A percentile compares a stretch with the other conserved stretches of the same genome.
phyloP scores from a whole-genome alignment of 2,888 invertebrate genomes.

The Didymodactylos carnosus region DNA sequence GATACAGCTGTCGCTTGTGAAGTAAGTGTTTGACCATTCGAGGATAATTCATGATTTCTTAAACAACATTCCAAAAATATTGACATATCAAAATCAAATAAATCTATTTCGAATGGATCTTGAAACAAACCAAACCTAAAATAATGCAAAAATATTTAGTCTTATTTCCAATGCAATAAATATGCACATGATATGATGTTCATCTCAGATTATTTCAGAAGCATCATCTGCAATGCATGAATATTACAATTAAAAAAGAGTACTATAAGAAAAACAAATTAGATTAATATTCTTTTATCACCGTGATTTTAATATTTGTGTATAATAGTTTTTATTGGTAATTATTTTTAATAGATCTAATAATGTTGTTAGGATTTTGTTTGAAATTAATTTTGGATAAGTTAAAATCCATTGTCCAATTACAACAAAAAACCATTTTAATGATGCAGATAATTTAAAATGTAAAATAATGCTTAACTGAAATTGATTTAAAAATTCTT shows the following conservation, averaged over 20 bases:
- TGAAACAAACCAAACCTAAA: slow-evolving; percentile 66
- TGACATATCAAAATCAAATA: slow-evolving; percentile 62
- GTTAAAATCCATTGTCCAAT: not conserved
- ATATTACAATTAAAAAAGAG: too few relatives aligned
- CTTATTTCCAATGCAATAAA: too few relatives aligned
- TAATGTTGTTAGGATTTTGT: not conserved
- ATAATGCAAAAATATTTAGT: too few relatives aligned
- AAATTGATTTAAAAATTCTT: not conserved
- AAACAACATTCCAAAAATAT: slow-evolving; percentile 34
- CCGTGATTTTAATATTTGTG: too few relatives aligned
- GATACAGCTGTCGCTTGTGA: not conserved
- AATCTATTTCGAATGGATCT: slow-evolving; percentile 62
- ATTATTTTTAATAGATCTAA: not conserved
- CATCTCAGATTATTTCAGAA: too few relatives aligned
- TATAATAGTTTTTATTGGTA: too few relatives aligned
- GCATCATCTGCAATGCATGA: too few relatives aligned
- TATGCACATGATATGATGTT: too few relatives aligned
- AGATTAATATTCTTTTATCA: too few relatives aligned
- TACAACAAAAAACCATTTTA: slow-evolving; percentile 12
- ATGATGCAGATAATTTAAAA: not conserved
- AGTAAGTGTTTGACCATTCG: not conserved
- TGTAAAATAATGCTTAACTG: not conserved
- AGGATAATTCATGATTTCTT: slow-evolving; percentile 40
- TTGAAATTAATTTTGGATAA: not conserved
- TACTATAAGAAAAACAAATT: too few relatives aligned